phyloP scores from a whole-genome alignment of 1,140 invertebrate genomes.

The Camponotus vicinus region DNA sequence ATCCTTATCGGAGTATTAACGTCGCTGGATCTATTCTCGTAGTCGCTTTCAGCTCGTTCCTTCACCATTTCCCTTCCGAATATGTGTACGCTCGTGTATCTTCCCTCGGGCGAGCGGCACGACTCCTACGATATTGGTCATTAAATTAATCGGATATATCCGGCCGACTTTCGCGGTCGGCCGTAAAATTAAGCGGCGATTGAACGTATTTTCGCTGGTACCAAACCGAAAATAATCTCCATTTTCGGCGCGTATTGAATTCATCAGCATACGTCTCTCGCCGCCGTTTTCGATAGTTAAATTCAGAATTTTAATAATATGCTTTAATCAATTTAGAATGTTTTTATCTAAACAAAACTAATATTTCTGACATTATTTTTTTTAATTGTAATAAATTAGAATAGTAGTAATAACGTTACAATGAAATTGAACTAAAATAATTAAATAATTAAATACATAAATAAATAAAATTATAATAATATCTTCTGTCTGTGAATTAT shows the following conservation, averaged over 20 bases:
- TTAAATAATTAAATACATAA: too few relatives aligned
- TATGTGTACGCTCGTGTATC: conserved; percentile 36
- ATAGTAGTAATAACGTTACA: not conserved
- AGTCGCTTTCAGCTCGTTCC: conserved; percentile 7
- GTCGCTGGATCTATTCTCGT: conserved; percentile 31
- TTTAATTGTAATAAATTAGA: not conserved
- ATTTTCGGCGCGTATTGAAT: conserved; percentile 23
- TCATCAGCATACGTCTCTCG: not conserved
- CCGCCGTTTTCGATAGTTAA: not conserved
- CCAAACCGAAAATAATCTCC: conserved; percentile 32
- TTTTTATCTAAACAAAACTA: not conserved
- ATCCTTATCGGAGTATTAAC: conserved; percentile 67
- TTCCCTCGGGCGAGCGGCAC: conserved; percentile 38
- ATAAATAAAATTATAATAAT: too few relatives aligned
- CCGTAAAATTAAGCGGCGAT: conserved; percentile 62
- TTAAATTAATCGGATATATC: conserved; percentile 65
- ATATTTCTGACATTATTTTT: not conserved
- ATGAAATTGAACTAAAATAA: not conserved
- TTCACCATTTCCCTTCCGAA: conserved; percentile 17
- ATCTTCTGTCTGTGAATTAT: too few relatives aligned
- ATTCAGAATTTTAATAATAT: not conserved
- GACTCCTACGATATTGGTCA: conserved; percentile 56
- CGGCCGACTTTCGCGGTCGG: conserved; percentile 58
- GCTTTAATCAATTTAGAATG: not conserved
- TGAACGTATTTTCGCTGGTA: conserved; percentile 26